Evolutionary conservation across 2,888 invertebrate genomes (phyloP), one percentile per base, ranked within the genome.

Genomic region (Agrotis puta): DNA sequence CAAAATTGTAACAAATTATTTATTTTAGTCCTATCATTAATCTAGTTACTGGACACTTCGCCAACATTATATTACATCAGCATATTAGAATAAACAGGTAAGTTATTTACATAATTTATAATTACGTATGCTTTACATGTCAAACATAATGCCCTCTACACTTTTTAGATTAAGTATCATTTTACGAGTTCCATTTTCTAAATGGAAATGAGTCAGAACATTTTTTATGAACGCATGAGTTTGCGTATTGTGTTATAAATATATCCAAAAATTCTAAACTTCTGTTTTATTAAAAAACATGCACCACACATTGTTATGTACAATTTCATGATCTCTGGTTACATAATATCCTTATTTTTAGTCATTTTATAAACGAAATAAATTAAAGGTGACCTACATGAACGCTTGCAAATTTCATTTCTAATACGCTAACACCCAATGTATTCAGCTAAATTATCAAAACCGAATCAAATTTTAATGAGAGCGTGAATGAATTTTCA

Each of bases 171-270:
- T 62, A 54, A 39, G 43, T 65, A 56, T 64, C 53, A 64, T 70
- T 69, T 22, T 56, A 56, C 56, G 33, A 56, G n/a, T 72, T 84
- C 76, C 85, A 85, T 85, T 87, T 85, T 72, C 77, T 77, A 83
- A 85, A 87, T 90, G 82, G 78, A 85, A 86, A 79, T 85, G 81
- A 87, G 67, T 87, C 84, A 74, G 78, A 71, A 66, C 68, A 77
- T 82, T 86, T 82, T 86, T 85, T 83, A 82, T 71, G 74, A 81
- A 82, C 69, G 80, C 81, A 77, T 85, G 78, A 50, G 78, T 83
- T 81, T 74, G 71, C 77, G 84, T 82, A 75, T 62, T 80, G 45
- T 77, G 48, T 65, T 65, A 74, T 78, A 74, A 85, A 84, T 74
- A 80, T 81, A 39, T 82, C 67, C 57, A 69, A 73, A 79, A 65